Percentiles rank a stretch among this genome's conserved stretches.
phyloP scores from a whole-genome alignment of 2,888 invertebrate species.

The Thymelicus sylvestris region DNA sequence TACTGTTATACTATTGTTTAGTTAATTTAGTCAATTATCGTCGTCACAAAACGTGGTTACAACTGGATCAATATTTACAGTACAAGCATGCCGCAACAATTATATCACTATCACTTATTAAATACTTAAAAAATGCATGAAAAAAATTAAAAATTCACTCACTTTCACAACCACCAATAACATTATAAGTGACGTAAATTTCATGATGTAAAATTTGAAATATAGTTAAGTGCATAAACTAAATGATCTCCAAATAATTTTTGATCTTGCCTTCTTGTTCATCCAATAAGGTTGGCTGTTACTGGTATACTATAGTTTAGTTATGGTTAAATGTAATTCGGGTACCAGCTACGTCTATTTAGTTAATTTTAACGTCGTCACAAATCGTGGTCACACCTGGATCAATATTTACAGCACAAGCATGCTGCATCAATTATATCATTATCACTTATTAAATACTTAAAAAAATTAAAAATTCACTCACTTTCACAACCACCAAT shows the following conservation, averaged over 20 bases:
- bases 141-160: constrained; percentile 6
- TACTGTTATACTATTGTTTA: neutral
- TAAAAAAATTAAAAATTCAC: constrained; percentile 4
- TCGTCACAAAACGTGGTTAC: constrained; percentile 1
- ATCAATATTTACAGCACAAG: constrained; percentile 20
- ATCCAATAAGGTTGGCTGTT: neutral
- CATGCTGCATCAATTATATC: neutral
- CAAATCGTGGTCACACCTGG: constrained; percentile 7
- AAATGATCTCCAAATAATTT: neutral
- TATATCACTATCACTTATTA: too few relatives aligned
- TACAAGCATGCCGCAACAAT: too few relatives aligned
- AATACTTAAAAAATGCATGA: too few relatives aligned
- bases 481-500: constrained; percentile 18
- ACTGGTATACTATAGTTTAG: neutral
- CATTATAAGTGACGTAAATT: constrained; percentile 3
- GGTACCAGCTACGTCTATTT: constrained; percentile 26
- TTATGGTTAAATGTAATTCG: neutral
- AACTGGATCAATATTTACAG: constrained; percentile 26
- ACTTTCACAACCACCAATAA: constrained; percentile 18
- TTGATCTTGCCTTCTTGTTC: neutral
- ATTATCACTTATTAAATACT: too few relatives aligned
- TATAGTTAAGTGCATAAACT: too few relatives aligned
- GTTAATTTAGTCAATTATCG: constrained; percentile 13
- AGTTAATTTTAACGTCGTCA: neutral
- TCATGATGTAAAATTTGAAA: neutral